Evolutionary conservation across 2,797 vertebrate genomes (phyloP).

Genomic region (Ficedula albicollis): DNA sequence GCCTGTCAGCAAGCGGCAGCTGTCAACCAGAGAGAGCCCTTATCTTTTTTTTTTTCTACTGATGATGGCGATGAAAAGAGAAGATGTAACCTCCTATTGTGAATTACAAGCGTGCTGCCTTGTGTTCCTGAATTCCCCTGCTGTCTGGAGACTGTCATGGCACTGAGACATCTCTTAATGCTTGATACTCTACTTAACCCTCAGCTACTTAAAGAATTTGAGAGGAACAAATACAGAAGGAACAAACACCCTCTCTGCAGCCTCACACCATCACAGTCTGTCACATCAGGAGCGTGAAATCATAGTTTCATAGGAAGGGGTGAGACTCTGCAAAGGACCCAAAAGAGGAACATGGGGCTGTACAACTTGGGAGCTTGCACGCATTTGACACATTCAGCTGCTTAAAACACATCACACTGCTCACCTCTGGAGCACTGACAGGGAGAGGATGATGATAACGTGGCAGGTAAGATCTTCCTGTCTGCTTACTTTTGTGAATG

Average conservation of each 20-base stretch:
- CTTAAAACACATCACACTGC: neutral
- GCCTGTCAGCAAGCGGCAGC: neutral
- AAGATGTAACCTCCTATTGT: neutral
- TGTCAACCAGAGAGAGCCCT: neutral
- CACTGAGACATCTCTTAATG: neutral
- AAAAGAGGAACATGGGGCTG: neutral
- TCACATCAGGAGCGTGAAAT: neutral
- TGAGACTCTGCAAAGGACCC: neutral
- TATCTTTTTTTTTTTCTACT: neutral
- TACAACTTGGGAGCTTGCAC: rapidly evolving
- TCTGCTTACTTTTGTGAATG: neutral
- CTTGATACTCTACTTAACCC: slow-evolving; percentile 39
- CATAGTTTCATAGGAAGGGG: neutral
- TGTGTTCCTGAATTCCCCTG: neutral
- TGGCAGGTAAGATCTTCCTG: neutral
- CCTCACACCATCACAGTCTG: neutral
- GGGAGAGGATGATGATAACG: neutral
- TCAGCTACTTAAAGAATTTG: neutral
- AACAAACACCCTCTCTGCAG: neutral
- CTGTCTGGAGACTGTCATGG: neutral
- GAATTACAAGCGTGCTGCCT: slow-evolving; percentile 15
- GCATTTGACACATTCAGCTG: neutral
- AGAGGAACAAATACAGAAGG: neutral
- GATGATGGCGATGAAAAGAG: neutral
- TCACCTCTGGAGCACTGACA: neutral